Conservation (phyloP, 2,888 invertebrate genomes). For the Euphydryas editha region DNA sequence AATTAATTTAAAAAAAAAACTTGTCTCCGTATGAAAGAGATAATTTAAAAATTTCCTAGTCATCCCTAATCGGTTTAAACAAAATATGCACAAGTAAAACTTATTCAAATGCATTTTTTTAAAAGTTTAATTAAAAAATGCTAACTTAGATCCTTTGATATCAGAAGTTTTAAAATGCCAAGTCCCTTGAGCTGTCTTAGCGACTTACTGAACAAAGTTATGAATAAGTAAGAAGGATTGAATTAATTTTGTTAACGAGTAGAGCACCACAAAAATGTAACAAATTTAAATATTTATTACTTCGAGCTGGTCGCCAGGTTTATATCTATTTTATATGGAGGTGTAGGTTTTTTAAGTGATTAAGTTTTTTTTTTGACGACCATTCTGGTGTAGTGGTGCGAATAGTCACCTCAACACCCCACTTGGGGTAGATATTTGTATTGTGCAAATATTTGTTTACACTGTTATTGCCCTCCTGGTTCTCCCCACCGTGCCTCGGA, state of each 20-base stretch:
- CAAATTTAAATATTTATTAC: background rate
- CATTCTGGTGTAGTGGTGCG: too few species aligned
- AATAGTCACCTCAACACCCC: too few species aligned
- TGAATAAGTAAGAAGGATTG: slow-evolving; percentile 31
- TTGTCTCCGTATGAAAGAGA: too few species aligned
- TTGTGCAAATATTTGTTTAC: too few species aligned
- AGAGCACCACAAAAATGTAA: background rate
- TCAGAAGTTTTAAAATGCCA: slow-evolving; percentile 27
- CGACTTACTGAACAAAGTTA: slow-evolving; percentile 19
- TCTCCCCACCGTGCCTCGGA: too few species aligned
- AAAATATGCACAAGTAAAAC: slow-evolving; percentile 30
- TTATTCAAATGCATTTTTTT: slow-evolving; percentile 43
- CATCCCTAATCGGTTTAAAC: slow-evolving; percentile 1
- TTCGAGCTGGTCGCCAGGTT: background rate
- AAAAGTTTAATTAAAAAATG: slow-evolving; percentile 40
- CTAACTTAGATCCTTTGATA: slow-evolving; percentile 39
- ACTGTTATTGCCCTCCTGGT: too few species aligned
- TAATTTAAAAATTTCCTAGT: background rate
- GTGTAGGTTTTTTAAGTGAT: too few species aligned
- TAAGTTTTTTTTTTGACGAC: too few species aligned
- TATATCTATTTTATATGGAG: too few species aligned
- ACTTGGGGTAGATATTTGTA: too few species aligned
- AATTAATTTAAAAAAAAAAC: too few species aligned
- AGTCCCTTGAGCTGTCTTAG: slow-evolving; percentile 28
- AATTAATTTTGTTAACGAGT: slow-evolving; percentile 19